Base-by-base conservation (phyloP, 2,113 vertebrate species). In the Vulpes ferrilata region DNA sequence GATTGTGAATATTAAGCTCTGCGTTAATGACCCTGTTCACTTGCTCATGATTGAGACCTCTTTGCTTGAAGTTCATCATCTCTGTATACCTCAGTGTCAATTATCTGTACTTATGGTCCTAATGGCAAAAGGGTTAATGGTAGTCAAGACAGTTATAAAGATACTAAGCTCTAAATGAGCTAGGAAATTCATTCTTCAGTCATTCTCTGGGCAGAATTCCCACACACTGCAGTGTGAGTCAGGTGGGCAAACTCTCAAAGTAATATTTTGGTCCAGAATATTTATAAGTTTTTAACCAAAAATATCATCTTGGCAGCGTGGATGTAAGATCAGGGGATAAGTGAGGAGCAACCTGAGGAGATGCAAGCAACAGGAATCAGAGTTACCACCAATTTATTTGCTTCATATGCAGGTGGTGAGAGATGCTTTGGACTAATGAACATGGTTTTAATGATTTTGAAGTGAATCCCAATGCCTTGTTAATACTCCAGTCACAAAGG, bases 371-470 rank as follows among this genome's bases (percentile, higher is more conserved):
- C 20, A 53, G 82, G 59, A 60, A 89, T 82, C 90, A 87, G 89
- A 97, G 87, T 23, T 53, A 62, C 43, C 22, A 15, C 57, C 94
- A 94, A 69, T 93, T 96, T 88, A 90, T 57, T 94, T 93, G 65
- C 53, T 96, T 93, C 76, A n/a, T 25, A 27, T 62, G 43, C 84
- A 96, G 90, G 89, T 94, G 88, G 74, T 13, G 7, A 95, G 80
- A 96, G 55, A 80, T 73, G 51, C 87, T 97, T 90, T 78, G 65
- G 71, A 93, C 96, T 96, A 97, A 88, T 96, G 83, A 93, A 87
- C 83, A 67, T 89, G 78, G 89, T 91, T 95, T 95, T 97, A 98
- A 96, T 96, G 89, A 71, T 96, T 89, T 59, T 85, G 86, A 96
- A 96, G 88, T 90, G 88, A 96, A 89, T 80, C 80, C 92, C 87